Percentiles rank a stretch among this genome's conserved stretches.
Evolutionary conservation across 2,113 vertebrate species (phyloP).

Genomic region (Notarius lentiginosus): DNA sequence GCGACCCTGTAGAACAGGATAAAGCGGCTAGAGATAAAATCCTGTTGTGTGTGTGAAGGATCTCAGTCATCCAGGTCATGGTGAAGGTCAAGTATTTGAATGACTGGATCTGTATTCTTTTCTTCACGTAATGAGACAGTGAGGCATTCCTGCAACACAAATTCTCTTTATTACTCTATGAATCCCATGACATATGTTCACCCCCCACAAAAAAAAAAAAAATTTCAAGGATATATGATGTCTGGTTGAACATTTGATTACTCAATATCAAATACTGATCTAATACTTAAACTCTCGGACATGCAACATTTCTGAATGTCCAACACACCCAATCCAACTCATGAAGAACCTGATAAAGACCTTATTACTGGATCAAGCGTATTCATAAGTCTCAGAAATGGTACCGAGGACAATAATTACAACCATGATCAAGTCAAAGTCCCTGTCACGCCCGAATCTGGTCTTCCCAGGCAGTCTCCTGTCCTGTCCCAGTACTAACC

Average conservation of each 20-base stretch:
- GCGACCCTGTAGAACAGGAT: too few relatives aligned
- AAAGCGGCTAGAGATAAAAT: too few relatives aligned
- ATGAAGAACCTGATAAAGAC: neutral
- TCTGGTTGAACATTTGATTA: neutral
- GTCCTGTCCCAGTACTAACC: too few relatives aligned
- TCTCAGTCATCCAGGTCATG: neutral
- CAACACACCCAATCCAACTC: neutral
- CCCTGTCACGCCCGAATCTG: too few relatives aligned
- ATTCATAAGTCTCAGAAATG: neutral
- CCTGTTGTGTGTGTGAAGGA: neutral
- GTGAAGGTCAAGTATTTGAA: constrained; percentile 4
- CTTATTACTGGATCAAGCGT: neutral
- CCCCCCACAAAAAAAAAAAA: neutral
- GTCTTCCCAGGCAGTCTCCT: too few relatives aligned
- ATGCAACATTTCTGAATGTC: neutral
- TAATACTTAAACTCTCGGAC: neutral
- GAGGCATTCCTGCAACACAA: neutral
- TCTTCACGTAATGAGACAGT: neutral
- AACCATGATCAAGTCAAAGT: too few relatives aligned
- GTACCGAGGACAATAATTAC: neutral
- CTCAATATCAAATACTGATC: neutral
- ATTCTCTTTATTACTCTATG: neutral
- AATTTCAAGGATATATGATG: neutral
- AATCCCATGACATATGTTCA: neutral
- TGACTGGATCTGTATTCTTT: neutral